Evolutionary conservation across 2,113 vertebrate genomes (phyloP), one percentile per base, ranked within the genome.

Genomic region (Gasterosteus nipponicus): DNA sequence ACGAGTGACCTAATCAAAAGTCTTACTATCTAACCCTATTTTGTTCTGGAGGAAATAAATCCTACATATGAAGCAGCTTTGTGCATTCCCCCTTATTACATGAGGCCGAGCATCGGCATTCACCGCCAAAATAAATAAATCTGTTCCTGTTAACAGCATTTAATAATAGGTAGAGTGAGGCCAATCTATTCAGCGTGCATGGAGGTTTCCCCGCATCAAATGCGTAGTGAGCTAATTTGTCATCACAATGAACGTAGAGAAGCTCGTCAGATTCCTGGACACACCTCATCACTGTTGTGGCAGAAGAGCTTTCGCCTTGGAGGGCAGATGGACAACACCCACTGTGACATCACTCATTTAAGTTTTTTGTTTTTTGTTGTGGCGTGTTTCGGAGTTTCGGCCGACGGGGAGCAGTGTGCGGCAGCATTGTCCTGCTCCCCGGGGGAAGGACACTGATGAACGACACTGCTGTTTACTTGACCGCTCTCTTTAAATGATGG

Each of bases 261-360:
- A 33, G 47, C 3, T n/a, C 6, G 59, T 72, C 53, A 29, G 16
- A 54, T 18, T 10, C 18, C 4, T 31, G 68, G 64, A 61, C 65
- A 47, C 73, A 0, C 44, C 67, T 46, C 71, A 15, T n/a, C 75
- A 18, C 71, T 47, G 66, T 44, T 7, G 66, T 69, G 65, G 69
- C 67, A 70, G 51, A 75, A 82, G 85, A 72, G 73, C 82, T 49
- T 19, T 51, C 8, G 47, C 47, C 18, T 51, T n/a, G 1, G 47
- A 51, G 18, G 8, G n/a, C 3, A 9, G 49, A 22, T 10, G 49
- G 19, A 53, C 49, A 22, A 6, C 78, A 84, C 72, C 82, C 77
- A 72, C 57, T 42, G 69, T 74, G 77, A 80, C 66, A 47, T 87
- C 57, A 82, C 57, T 49, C 16, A 7, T 56, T 58, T 11, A 31